Base-by-base conservation (phyloP, 2,888 invertebrate genomes). In the Drosophila peninsularis region DNA sequence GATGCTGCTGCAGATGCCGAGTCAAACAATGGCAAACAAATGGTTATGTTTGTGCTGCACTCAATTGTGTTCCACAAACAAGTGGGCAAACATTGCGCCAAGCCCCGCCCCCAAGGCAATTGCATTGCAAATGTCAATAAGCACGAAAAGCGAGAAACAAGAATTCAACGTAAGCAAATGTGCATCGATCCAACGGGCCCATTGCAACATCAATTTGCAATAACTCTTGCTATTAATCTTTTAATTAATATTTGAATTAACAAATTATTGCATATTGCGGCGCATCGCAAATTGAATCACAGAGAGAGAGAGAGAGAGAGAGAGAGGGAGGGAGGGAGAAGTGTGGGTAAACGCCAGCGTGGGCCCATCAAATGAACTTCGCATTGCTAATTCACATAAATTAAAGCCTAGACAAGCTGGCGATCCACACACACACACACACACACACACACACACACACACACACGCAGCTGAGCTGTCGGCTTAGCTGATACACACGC, bases 371-470 rank as follows among this genome's bases (percentile, higher is more conserved):
- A 84, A 78, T 82, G 81, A 90, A 89, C 87, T 82, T 84, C 82
- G 86, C 70, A 86, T 83, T 82, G 83, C 79, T 80, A 87, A 90
- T 82, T 83, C 90, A 75, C 90, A 90, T 90, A 90, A 90, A 90
- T 90, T 90, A 89, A 68, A 64, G 69, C 56, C 67, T 55, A 80
- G 69, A 78, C 77, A 82, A 75, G 70, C 65, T 75, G 74, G 67
- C 73, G 65, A 76, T 73, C 69, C 55, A 36, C 60, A 58, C 27
- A 60, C 54, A 60, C 60, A 53, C 41, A 66, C 57, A 57, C 49
- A 55, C 37, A 36, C 37, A 57, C 49, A 58, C 37, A 36, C 37
- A 53, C 11, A 54, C 53, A 56, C 52, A 27, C 63, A 42, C 36
- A 49, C 14, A 57, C 45, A 56, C 52, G 9, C 55, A 39, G 62